phyloP scores from a whole-genome alignment of 1,140 invertebrate species.

The Chrysoperla carnea region DNA sequence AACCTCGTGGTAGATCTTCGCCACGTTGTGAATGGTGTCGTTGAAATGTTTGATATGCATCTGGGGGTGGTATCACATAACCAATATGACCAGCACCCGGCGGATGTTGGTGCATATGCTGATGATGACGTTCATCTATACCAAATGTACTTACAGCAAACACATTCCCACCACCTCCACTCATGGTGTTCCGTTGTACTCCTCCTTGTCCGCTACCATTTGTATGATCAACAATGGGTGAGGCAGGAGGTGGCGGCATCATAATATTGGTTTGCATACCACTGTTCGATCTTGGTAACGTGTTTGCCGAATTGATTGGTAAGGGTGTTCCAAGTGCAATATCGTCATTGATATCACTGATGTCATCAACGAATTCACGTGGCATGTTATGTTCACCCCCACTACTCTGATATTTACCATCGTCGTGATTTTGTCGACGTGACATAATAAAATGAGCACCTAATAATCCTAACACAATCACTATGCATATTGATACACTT shows the following conservation, averaged over 20 bases:
- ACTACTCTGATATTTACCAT: slow-evolving; percentile 30
- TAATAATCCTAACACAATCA: slow-evolving; percentile 46
- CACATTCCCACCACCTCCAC: background rate
- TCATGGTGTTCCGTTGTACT: background rate
- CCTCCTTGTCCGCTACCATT: background rate
- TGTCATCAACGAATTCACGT: slow-evolving; percentile 50
- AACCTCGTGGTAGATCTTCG: background rate
- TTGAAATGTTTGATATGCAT: background rate
- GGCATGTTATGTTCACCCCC: slow-evolving; percentile 37
- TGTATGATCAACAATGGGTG: background rate
- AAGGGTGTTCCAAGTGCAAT: slow-evolving; percentile 44
- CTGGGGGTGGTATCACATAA: background rate
- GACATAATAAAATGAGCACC: slow-evolving; percentile 43
- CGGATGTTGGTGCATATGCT: background rate
- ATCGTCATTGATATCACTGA: slow-evolving; percentile 53
- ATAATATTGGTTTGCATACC: too few relatives aligned
- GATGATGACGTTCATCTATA: background rate
- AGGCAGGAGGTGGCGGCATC: background rate
- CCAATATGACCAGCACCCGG: background rate
- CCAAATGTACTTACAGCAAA: background rate
- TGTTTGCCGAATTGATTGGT: slow-evolving; percentile 16
- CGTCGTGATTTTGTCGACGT: slow-evolving; percentile 32
- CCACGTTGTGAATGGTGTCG: background rate
- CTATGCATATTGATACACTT: slow-evolving; percentile 43
- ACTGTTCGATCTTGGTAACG: too few relatives aligned